phyloP scores from a whole-genome alignment of 1,140 invertebrate species.

The Pogonus chalceus region DNA sequence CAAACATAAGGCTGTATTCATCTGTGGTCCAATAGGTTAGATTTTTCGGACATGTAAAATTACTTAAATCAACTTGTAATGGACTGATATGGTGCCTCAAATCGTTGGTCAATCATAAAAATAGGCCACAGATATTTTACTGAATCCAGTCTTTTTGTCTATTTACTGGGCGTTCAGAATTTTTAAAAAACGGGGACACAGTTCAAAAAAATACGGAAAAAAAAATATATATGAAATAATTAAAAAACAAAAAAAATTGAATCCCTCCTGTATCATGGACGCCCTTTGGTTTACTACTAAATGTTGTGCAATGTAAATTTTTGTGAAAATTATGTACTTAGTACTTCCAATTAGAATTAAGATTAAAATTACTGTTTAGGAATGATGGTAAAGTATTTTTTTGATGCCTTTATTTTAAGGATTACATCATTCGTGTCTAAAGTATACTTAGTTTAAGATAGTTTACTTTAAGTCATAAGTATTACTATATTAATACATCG shows the following conservation, averaged over 20 bases:
- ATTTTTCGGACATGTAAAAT: not conserved
- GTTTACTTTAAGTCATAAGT: not conserved
- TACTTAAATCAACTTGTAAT: not conserved
- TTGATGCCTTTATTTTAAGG: not conserved
- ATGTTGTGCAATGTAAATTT: slow-evolving; percentile 3
- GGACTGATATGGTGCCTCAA: slow-evolving; percentile 1
- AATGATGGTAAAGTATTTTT: slow-evolving; percentile 1
- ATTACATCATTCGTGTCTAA: not conserved
- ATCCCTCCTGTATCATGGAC: not conserved
- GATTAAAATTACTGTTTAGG: not conserved
- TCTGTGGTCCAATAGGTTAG: slow-evolving; percentile 1
- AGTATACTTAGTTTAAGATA: slow-evolving; percentile 3
- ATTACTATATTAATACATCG: not conserved
- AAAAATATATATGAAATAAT: not conserved
- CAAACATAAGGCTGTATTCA: not conserved
- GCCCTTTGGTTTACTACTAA: not conserved
- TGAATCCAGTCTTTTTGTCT: not conserved
- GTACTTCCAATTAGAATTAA: not conserved
- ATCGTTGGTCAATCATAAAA: not conserved
- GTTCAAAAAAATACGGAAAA: not conserved
- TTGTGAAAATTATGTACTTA: not conserved
- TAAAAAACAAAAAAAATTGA: not conserved
- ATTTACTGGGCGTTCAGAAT: too few relatives aligned
- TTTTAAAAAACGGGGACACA: not conserved
- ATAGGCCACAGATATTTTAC: not conserved